Percentiles rank a stretch among this genome's conserved stretches.
Conservation (phyloP, 2,888 invertebrate genomes). For the Drymonia ruficornis region DNA sequence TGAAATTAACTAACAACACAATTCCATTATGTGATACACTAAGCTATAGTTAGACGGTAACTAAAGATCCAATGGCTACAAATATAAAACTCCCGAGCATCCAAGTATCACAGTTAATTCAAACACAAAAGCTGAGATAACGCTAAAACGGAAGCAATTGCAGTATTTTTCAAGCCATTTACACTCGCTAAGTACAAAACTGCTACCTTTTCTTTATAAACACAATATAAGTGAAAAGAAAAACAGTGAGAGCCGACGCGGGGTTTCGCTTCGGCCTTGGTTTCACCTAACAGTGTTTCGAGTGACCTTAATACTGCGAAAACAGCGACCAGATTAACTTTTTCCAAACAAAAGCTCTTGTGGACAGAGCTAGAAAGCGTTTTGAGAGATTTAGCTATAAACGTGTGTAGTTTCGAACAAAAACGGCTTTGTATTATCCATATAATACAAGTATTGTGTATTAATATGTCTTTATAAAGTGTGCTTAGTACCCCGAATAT, state of each 20-base stretch:
- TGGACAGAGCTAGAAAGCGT: conserved; percentile 23
- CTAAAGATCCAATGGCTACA: not conserved
- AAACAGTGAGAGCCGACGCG: conserved; percentile 16
- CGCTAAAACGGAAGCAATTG: conserved; percentile 15
- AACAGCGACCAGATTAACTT: conserved; percentile 32
- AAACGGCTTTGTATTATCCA: too few relatives aligned
- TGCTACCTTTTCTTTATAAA: conserved; percentile 21
- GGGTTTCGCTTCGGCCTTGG: conserved; percentile 3
- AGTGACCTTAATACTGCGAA: conserved; percentile 8
- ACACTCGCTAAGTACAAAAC: conserved; percentile 23
- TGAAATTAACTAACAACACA: too few relatives aligned
- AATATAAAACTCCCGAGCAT: conserved; percentile 3
- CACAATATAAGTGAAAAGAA: conserved; percentile 16
- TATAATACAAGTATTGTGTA: too few relatives aligned
- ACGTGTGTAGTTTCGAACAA: too few relatives aligned
- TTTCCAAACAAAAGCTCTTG: conserved; percentile 31
- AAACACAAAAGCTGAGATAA: conserved; percentile 6
- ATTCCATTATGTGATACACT: too few relatives aligned
- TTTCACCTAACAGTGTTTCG: conserved; percentile 16
- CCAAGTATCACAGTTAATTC: conserved; percentile 1
- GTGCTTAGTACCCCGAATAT: too few relatives aligned
- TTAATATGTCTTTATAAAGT: too few relatives aligned
- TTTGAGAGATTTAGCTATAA: conserved; percentile 23
- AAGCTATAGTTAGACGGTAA: too few relatives aligned
- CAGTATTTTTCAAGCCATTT: conserved; percentile 35